Conservation (phyloP, 1,140 invertebrate genomes). For the Forficula auricularia region DNA sequence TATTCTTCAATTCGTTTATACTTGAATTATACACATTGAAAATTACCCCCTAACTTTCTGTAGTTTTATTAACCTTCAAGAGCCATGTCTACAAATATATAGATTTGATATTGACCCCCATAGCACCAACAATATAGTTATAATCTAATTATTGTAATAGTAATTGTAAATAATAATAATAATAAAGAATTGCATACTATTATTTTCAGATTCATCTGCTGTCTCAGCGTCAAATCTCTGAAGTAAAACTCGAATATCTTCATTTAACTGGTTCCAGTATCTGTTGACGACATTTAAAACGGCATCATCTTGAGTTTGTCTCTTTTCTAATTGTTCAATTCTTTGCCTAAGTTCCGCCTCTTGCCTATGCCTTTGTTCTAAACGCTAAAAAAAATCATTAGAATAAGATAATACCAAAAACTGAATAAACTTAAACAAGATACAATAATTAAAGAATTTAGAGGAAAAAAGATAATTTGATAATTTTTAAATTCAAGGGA, state of each 20-base stretch:
- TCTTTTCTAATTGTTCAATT: conserved; percentile 91
- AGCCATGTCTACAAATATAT: too few relatives aligned
- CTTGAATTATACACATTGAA: too few relatives aligned
- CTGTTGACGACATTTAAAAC: conserved; percentile 94
- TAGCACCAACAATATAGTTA: too few relatives aligned
- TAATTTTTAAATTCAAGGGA: too few relatives aligned
- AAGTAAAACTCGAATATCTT: conserved; percentile 83
- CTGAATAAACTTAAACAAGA: conserved; percentile 5
- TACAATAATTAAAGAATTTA: conserved; percentile 6
- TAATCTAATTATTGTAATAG: too few relatives aligned
- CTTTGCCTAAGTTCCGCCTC: conserved; percentile 78
- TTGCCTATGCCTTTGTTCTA: conserved; percentile 75
- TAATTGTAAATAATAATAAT: too few relatives aligned
- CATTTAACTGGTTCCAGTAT: conserved; percentile 95
- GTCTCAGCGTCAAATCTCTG: conserved; percentile 95
- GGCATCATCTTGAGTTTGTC: conserved; percentile 94
- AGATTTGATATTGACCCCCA: too few relatives aligned
- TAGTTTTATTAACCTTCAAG: too few relatives aligned
- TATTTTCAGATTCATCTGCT: conserved; percentile 86
- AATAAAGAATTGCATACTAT: conserved; percentile 42
- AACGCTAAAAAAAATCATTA: conserved; percentile 34
- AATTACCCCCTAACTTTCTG: too few relatives aligned
- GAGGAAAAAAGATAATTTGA: neutral
- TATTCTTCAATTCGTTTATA: too few relatives aligned
- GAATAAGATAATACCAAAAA: conserved; percentile 7